Conservation (phyloP, 2,797 vertebrate genomes). For the Gambusia yucatana region DNA sequence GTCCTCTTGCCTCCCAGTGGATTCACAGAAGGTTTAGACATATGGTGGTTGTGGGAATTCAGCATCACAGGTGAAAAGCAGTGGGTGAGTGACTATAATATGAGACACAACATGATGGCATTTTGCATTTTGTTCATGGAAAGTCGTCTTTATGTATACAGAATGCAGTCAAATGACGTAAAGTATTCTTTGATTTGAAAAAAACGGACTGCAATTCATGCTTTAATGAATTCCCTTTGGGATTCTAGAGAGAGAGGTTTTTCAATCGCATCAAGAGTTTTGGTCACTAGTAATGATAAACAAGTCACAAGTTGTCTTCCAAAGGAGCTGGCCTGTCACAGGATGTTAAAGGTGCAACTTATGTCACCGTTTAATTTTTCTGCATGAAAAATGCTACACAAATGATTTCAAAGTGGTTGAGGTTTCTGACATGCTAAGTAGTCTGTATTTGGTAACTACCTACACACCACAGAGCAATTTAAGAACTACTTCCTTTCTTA, state of each 20-base stretch:
- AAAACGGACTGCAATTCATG: not conserved
- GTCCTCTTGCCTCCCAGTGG: constrained; percentile 7
- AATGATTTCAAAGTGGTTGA: not conserved
- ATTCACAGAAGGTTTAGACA: constrained; percentile 28
- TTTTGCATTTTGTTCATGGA: not conserved
- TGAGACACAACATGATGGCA: not conserved
- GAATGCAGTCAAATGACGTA: not conserved
- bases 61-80: constrained; percentile 31
- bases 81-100: constrained; percentile 24
- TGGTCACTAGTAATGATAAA: not conserved
- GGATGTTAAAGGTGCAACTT: not conserved
- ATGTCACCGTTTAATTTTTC: not conserved
- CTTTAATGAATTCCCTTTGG: not conserved
- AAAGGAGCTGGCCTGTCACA: not conserved
- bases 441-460: not conserved
- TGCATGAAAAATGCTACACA: not conserved
- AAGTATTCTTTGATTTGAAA: not conserved
- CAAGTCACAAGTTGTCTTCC: not conserved
- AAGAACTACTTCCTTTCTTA: not conserved
- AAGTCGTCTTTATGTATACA: not conserved
- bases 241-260: not conserved
- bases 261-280: not conserved
- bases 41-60: constrained; percentile 19
- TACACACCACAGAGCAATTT: not conserved
- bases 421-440: not conserved